Evolutionary conservation across 2,113 vertebrate species (phyloP).

Genomic region (Atherinomorus stipes): DNA sequence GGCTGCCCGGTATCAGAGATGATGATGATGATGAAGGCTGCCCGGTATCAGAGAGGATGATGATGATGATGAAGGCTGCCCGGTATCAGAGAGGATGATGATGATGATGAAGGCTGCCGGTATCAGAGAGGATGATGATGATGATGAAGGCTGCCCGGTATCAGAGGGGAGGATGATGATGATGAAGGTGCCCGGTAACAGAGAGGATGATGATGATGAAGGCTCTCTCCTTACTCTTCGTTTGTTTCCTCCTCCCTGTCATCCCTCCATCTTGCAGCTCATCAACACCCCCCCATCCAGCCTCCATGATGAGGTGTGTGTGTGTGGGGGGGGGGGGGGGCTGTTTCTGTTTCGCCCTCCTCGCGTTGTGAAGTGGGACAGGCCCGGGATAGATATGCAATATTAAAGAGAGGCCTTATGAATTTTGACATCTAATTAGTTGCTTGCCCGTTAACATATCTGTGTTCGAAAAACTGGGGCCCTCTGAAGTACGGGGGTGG

Average conservation of each 20-base stretch:
- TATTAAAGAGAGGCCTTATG: conserved; percentile 99
- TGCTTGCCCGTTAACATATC: conserved; percentile 97
- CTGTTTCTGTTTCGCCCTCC: conserved; percentile 90
- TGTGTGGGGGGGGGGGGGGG: conserved; percentile 73
- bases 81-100: too few species aligned
- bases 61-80: too few species aligned
- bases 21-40: too few species aligned
- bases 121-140: too few species aligned
- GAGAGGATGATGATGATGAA: too few species aligned
- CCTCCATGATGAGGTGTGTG: conserved; percentile 45
- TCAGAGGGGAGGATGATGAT: too few species aligned
- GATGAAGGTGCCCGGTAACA: too few species aligned
- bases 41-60: too few species aligned
- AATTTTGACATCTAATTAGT: conserved; percentile 99
- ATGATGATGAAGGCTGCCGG: too few species aligned
- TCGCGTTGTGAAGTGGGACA: conserved; percentile 98
- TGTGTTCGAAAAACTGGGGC: conserved; percentile 92
- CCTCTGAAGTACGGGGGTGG: conserved; percentile 93
- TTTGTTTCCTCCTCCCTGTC: conserved; percentile 48
- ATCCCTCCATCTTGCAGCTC: conserved; percentile 65
- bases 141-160: too few species aligned
- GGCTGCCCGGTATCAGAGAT: too few species aligned
- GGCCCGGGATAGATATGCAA: conserved; percentile 97
- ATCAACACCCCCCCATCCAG: conserved; percentile 44
- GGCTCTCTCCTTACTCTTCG: conserved; percentile 39